Base-by-base conservation (phyloP, 1,140 invertebrate species). In the Papilio polytes region DNA sequence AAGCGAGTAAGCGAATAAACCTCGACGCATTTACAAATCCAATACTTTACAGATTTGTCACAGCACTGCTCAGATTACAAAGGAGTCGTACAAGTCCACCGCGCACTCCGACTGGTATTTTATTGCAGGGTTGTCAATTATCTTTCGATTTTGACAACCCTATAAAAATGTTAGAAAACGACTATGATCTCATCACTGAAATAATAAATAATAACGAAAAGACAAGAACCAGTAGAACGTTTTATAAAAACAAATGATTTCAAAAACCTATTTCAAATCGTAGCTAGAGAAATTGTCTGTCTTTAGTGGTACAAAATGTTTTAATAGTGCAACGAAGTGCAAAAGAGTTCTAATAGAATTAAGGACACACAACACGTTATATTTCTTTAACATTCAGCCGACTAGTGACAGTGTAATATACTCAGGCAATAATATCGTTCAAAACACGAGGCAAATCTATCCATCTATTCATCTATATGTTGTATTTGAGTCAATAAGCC, bases 1-100 rank as follows among this genome's bases (percentile, higher is more conserved):
- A 31, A 36, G 63, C 59, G 59, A 26, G 22, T 63, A 63, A 31
- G 59, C 63, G 26, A 70, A 70, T 70, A 70, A 70, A 31, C 26
- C 13, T 70, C 63, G 63, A 70, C 84, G 82, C 84, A 86, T 84
- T 88, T 88, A 88, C 91, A 92, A 91, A 84, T 81, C 80, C 86
- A 89, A 92, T 92, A 87, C 87, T 87, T 89, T 89, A 88, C 87
- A 89, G 86, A 91, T 92, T 92, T 91, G 89, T 91, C 91, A 92
- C 88, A 91, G 83, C 74, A 78, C 80, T 80, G 84, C 72, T 92
- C 89, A 82, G 70, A 84, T 93, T 91, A 91, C 91, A 88, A 44
- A 81, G 80, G 84, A 84, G 90, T 89, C 87, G 91, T 92, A 88
- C 85, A 88, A 90, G 84, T 79, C 86, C 85, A 85, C 83, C 86